Percentiles rank a stretch among this genome's conserved stretches.
phyloP scores from a whole-genome alignment of 2,797 vertebrate genomes.

The Myotis findleyi region DNA sequence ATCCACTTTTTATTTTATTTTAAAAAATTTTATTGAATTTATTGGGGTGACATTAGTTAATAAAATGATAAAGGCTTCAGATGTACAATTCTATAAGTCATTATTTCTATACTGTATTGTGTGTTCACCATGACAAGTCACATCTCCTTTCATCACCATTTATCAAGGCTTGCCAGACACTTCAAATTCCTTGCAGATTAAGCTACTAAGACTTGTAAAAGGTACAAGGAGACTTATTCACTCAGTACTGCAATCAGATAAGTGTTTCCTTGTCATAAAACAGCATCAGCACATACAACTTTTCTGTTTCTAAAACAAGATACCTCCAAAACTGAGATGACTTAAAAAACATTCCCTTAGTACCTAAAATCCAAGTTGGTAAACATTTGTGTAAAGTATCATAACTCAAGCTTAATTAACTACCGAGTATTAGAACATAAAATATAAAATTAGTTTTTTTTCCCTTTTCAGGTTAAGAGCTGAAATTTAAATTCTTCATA shows the following conservation, averaged over 20 bases:
- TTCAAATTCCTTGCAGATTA: conserved; percentile 55
- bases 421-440: neutral
- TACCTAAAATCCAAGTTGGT: conserved; percentile 15
- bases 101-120: neutral
- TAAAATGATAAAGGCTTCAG: neutral
- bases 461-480: neutral
- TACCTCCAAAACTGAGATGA: neutral
- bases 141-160: neutral
- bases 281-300: neutral
- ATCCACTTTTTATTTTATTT: neutral
- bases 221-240: conserved; percentile 17
- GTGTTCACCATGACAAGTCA: neutral
- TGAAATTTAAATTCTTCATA: neutral
- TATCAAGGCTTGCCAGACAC: conserved; percentile 69
- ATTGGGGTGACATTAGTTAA: neutral
- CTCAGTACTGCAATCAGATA: conserved; percentile 11
- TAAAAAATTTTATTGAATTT: neutral
- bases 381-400: conserved; percentile 20
- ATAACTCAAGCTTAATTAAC: conserved; percentile 7
- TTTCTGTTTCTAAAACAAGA: conserved; percentile 42
- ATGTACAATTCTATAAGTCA: neutral
- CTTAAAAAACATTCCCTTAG: neutral
- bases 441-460: neutral
- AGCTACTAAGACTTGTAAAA: conserved; percentile 39
- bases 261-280: conserved; percentile 28